Base-by-base conservation (phyloP, 2,888 invertebrate species). In the Trachelus iudaicus region DNA sequence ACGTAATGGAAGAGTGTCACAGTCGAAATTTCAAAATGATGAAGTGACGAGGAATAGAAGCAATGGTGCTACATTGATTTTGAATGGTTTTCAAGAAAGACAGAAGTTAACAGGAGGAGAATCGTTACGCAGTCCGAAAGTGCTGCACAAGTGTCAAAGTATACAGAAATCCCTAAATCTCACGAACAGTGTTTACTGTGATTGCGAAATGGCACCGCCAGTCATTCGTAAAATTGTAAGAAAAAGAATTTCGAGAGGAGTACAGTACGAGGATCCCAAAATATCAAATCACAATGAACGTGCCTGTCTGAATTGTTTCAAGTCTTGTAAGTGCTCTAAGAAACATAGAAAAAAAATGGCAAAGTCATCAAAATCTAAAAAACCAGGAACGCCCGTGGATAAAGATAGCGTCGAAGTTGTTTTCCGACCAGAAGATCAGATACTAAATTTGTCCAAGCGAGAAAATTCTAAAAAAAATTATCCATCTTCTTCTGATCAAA, bases 191-290 rank as follows among this genome's bases (percentile, higher is more conserved):
- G 75, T 34, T 15, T 76, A 77, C 74, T 81, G 81, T 76, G 69
- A 76, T 73, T 79, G 81, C 73, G 68, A 12, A 23, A 69, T 68
- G 11, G 74, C 73, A 75, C 74, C 74, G 69, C 76, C 68, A 76
- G 73, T 34, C 68, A 15, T 35, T 30, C 30, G 12, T 34, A 71
- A 56, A 35, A 73, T 74, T 69, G 80, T 73, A 34, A 83, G 34
- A 69, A 86, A 85, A 69, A 84, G 77, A 56, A 84, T 86, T 74
- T 87, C 87, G 6, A 79, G 85, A 37, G 86, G 86, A 4, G 80
- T 84, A 11, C 88, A 88, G 34, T 86, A 78, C 34, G 79, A 56
- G 56, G 56, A 23, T 56, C 56, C 56, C 56, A 56, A 56, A 56
- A 56, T 56, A 56, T 56, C 23, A 56, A 56, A 56, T 9, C 56